A percentile compares a stretch with the other conserved stretches of the same genome.
Evolutionary conservation across 2,888 invertebrate genomes (phyloP).

Genomic region (Nematopogon swammerdamellus): DNA sequence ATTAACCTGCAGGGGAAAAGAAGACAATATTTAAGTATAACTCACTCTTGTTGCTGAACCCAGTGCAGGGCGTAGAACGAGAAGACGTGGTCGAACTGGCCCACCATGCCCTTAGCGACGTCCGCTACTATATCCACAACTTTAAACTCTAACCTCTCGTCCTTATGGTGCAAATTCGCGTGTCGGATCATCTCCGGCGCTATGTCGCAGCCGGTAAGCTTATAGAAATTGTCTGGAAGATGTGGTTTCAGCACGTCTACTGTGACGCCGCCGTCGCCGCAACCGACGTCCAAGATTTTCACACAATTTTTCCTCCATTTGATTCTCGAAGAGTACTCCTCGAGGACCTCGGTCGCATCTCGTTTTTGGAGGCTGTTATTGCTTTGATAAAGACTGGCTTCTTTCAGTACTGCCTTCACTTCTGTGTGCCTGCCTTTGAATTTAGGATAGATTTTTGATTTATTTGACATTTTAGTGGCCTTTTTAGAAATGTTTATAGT

Average conservation of each 20-base stretch:
- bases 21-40: too few species aligned
- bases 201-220: conserved; percentile 64
- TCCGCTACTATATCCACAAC: conserved; percentile 56
- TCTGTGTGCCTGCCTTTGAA: conserved; percentile 7
- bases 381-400: conserved; percentile 65
- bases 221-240: conserved; percentile 51
- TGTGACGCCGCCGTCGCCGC: conserved; percentile 70
- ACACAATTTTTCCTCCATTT: conserved; percentile 53
- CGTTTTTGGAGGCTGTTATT: conserved; percentile 66
- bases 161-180: conserved; percentile 53
- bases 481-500: too few species aligned
- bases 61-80: conserved; percentile 81
- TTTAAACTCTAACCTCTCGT: conserved; percentile 42
- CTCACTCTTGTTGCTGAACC: conserved; percentile 70
- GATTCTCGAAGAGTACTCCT: conserved; percentile 58
- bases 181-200: conserved; percentile 68
- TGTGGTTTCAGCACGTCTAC: conserved; percentile 60
- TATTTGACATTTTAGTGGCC: too few species aligned
- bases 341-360: conserved; percentile 59
- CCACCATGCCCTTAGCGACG: conserved; percentile 41
- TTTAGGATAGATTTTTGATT: conserved; percentile 12
- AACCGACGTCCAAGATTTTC: conserved; percentile 67
- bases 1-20: too few species aligned
- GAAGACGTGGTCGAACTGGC: conserved; percentile 63
- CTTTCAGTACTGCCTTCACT: conserved; percentile 44